Percentiles rank a stretch among this genome's conserved stretches.
phyloP scores from a whole-genome alignment of 2,113 vertebrate genomes.

The Phylloscopus trochiloides region DNA sequence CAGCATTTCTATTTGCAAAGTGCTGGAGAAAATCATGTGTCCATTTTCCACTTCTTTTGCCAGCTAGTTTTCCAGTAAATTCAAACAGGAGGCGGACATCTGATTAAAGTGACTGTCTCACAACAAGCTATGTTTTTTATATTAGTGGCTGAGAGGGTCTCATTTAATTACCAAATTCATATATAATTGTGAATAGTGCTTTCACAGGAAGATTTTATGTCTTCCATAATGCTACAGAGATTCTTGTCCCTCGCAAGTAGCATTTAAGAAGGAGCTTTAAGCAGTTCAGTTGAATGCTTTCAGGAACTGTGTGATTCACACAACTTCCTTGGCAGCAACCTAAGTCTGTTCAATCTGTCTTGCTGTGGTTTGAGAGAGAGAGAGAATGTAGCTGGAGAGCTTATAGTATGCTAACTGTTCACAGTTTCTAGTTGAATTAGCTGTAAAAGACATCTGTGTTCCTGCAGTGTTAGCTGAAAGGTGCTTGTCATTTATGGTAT shows the following conservation, averaged over 20 bases:
- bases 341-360: constrained; percentile 22
- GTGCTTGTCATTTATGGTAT: neutral
- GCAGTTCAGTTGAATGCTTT: constrained; percentile 17
- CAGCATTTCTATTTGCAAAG: constrained; percentile 8
- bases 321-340: constrained; percentile 22
- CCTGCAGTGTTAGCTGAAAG: neutral
- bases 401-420: constrained; percentile 9
- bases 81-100: constrained; percentile 4
- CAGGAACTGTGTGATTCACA: constrained; percentile 4
- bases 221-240: neutral
- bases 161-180: neutral
- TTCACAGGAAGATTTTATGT: neutral
- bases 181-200: constrained; percentile 10
- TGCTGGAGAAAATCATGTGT: constrained; percentile 36
- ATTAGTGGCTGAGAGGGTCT: neutral
- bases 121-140: constrained; percentile 17
- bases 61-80: constrained; percentile 48
- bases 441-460: constrained; percentile 34
- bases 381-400: constrained; percentile 3
- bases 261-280: neutral
- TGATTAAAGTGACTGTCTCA: constrained; percentile 6
- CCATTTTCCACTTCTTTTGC: constrained; percentile 40
- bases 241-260: neutral
- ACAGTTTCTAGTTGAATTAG: constrained; percentile 29
- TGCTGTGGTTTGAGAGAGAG: constrained; percentile 19